phyloP scores from a whole-genome alignment of 1,140 invertebrate genomes.

The Radopholus similis region DNA sequence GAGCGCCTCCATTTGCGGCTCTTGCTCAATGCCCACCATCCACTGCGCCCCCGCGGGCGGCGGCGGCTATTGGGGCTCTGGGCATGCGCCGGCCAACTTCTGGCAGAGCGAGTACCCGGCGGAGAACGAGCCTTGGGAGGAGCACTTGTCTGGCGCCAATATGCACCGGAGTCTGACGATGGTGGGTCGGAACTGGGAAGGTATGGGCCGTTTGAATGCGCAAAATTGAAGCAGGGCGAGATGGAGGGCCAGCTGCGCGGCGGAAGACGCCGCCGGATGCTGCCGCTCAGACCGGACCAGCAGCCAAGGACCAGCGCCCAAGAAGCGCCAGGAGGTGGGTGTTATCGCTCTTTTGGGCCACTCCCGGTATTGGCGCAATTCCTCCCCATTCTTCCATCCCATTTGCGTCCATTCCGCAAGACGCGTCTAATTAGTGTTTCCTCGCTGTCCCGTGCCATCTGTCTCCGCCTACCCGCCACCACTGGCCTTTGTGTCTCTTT shows the following conservation, averaged over 20 bases:
- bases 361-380: neutral
- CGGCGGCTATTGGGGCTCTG: neutral
- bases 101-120: neutral
- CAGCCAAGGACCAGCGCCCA: neutral
- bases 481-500: no score
- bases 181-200: no score
- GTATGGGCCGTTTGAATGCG: no score
- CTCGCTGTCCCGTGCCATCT: neutral
- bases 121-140: neutral
- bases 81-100: neutral
- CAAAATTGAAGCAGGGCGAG: neutral
- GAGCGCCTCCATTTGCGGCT: neutral
- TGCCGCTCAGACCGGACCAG: neutral
- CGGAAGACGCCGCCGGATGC: neutral
- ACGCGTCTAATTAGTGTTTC: no score
- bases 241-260: neutral
- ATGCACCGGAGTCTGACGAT: neutral
- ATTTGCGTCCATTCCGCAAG: no score
- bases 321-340: neutral
- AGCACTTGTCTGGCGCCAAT: neutral
- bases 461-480: neutral
- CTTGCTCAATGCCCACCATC: slow-evolving; percentile 15
- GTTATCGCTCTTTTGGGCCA: no score
- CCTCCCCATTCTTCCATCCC: neutral
- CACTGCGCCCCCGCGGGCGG: neutral